A percentile compares a stretch with the other conserved stretches of the same genome.
phyloP scores from a whole-genome alignment of 1,140 invertebrate genomes.

The Lepidurus packardi region DNA sequence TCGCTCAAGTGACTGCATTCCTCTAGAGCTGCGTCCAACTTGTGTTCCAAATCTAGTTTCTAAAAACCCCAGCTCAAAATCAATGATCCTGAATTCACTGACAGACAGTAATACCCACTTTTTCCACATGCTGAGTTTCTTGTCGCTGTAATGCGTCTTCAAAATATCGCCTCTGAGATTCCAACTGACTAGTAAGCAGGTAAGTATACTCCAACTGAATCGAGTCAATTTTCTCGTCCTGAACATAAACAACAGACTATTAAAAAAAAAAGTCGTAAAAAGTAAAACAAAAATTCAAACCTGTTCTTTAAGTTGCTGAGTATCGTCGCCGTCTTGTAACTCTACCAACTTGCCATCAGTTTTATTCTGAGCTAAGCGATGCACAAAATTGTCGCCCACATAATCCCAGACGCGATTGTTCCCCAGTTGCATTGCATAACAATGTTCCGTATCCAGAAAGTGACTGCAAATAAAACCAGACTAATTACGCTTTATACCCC shows the following conservation, averaged over 20 bases:
- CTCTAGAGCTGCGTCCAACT: conserved; percentile 43
- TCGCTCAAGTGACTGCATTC: conserved; percentile 43
- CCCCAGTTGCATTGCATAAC: conserved; percentile 91
- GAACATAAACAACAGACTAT: neutral
- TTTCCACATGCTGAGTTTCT: conserved; percentile 45
- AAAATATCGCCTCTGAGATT: conserved; percentile 87
- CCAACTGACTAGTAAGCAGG: conserved; percentile 91
- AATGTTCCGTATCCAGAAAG: conserved; percentile 91
- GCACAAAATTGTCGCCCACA: conserved; percentile 94
- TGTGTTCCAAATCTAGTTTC: conserved; percentile 45
- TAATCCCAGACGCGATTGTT: conserved; percentile 98
- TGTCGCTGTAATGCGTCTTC: conserved; percentile 70
- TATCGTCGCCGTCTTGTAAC: conserved; percentile 43
- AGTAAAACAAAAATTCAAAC: conserved; percentile 37
- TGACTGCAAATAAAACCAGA: conserved; percentile 56
- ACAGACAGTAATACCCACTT: conserved; percentile 27
- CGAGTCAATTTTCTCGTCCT: conserved; percentile 84
- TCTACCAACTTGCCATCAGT: conserved; percentile 95
- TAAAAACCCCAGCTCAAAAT: conserved; percentile 36
- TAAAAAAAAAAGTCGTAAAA: neutral
- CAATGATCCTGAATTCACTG: conserved; percentile 17
- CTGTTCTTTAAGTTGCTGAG: neutral
- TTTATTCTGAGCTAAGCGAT: conserved; percentile 92
- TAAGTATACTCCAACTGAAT: conserved; percentile 95
- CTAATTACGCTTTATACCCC: too few relatives aligned